Evolutionary conservation across 2,888 invertebrate genomes (phyloP).

Genomic region (Xanthorhoe spadicearia): DNA sequence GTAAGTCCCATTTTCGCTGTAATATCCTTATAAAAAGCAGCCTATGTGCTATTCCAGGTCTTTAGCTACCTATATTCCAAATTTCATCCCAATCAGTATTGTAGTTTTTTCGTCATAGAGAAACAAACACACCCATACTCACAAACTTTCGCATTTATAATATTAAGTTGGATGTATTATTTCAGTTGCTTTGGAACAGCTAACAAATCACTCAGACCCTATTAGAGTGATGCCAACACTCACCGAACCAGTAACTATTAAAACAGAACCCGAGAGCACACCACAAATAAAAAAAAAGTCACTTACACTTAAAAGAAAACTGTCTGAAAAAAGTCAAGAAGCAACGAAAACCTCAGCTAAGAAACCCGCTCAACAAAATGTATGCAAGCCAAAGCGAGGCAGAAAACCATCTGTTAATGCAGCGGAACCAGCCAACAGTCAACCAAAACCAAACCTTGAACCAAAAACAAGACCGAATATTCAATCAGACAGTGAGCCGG

Average conservation of each 20-base stretch:
- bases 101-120: too few species aligned
- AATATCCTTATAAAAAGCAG: too few species aligned
- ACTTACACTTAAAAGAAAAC: constrained; percentile 6
- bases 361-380: not conserved
- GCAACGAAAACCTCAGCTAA: not conserved
- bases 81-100: too few species aligned
- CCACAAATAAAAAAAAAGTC: not conserved
- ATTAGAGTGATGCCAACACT: not conserved
- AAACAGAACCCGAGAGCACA: not conserved
- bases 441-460: not conserved
- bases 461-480: too few species aligned
- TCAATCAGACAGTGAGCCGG: not conserved
- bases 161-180: too few species aligned
- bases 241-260: not conserved
- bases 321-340: not conserved
- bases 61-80: too few species aligned
- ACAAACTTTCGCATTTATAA: not conserved
- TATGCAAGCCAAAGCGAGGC: not conserved
- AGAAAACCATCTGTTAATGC: not conserved
- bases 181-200: constrained; percentile 29
- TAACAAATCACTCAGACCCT: not conserved
- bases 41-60: too few species aligned
- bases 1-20: too few species aligned
- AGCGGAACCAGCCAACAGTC: not conserved
- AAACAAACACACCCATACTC: too few species aligned